A percentile compares a stretch with the other conserved stretches of the same genome.
phyloP scores from a whole-genome alignment of 2,113 vertebrate species.

The Psettodes erumei region DNA sequence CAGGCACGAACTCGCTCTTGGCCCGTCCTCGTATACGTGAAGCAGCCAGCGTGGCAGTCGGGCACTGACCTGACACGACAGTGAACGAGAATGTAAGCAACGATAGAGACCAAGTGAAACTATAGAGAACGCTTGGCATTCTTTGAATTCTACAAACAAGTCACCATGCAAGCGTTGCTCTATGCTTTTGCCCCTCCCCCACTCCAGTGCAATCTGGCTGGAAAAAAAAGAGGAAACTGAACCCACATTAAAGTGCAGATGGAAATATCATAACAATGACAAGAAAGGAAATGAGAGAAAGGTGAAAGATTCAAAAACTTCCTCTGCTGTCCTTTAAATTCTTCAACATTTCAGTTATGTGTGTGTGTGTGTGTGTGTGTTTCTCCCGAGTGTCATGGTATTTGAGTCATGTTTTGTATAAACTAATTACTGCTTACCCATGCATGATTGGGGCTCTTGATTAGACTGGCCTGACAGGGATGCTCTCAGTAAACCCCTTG shows the following conservation, averaged over 20 bases:
- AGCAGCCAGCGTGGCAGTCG: not conserved
- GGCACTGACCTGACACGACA: slow-evolving; percentile 24
- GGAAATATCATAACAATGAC: not conserved
- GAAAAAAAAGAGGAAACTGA: not conserved
- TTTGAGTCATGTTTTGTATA: slow-evolving; percentile 72
- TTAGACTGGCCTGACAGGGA: slow-evolving; percentile 61
- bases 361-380: slow-evolving; percentile 6
- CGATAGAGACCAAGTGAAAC: slow-evolving; percentile 5
- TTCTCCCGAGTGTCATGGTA: slow-evolving; percentile 25
- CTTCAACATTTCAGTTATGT: no score
- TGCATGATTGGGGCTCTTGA: slow-evolving; percentile 65
- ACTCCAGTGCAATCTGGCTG: not conserved
- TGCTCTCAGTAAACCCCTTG: slow-evolving; percentile 43
- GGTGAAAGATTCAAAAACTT: not conserved
- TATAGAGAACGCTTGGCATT: slow-evolving; percentile 28
- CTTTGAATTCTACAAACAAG: slow-evolving; percentile 41
- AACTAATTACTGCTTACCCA: slow-evolving; percentile 70
- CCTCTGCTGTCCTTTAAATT: not conserved
- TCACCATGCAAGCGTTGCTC: slow-evolving; percentile 7
- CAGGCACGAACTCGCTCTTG: not conserved
- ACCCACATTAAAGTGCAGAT: not conserved
- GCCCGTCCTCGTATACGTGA: not conserved
- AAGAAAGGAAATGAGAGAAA: not conserved
- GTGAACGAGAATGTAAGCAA: slow-evolving; percentile 43
- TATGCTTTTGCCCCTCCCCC: not conserved